Percentiles rank a stretch among this genome's conserved stretches.
Conservation (phyloP, 2,113 vertebrate species). For the Gopherus evgoodei region DNA sequence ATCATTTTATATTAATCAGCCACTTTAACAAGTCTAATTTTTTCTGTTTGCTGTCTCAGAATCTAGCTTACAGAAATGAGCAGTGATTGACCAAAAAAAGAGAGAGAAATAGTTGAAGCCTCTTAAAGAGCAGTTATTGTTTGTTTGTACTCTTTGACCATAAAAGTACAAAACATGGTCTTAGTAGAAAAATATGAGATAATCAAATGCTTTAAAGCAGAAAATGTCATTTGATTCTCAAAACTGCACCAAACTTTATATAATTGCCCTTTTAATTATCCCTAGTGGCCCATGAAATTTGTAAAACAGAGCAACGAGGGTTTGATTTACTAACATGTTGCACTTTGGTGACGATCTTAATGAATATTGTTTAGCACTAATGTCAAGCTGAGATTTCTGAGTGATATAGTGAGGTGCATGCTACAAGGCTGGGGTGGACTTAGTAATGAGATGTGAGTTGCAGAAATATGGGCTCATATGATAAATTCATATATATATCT, state of each 20-base stretch:
- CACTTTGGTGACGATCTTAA: constrained; percentile 84
- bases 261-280: constrained; percentile 91
- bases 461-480: constrained; percentile 37
- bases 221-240: constrained; percentile 89
- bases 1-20: constrained; percentile 22
- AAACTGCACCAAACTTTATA: constrained; percentile 86
- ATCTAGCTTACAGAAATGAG: constrained; percentile 49
- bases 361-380: constrained; percentile 83
- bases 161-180: constrained; percentile 71
- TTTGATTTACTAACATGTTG: constrained; percentile 88
- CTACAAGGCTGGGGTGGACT: neutral
- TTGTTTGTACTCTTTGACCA: constrained; percentile 76
- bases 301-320: constrained; percentile 84
- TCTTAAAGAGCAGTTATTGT: constrained; percentile 69
- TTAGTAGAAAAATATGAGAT: constrained; percentile 76
- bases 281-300: constrained; percentile 89
- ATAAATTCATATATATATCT: neutral
- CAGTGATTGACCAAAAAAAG: constrained; percentile 29
- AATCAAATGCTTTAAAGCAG: constrained; percentile 84
- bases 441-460: constrained; percentile 29
- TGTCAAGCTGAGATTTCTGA: constrained; percentile 72
- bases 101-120: constrained; percentile 32
- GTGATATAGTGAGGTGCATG: constrained; percentile 60
- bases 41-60: constrained; percentile 50
- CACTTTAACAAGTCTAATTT: neutral